These are phyloP conservation scores for Mungos mungo DNA, from an alignment of 2,113 vertebrate genomes.

Conservation along the genomic window DNA sequence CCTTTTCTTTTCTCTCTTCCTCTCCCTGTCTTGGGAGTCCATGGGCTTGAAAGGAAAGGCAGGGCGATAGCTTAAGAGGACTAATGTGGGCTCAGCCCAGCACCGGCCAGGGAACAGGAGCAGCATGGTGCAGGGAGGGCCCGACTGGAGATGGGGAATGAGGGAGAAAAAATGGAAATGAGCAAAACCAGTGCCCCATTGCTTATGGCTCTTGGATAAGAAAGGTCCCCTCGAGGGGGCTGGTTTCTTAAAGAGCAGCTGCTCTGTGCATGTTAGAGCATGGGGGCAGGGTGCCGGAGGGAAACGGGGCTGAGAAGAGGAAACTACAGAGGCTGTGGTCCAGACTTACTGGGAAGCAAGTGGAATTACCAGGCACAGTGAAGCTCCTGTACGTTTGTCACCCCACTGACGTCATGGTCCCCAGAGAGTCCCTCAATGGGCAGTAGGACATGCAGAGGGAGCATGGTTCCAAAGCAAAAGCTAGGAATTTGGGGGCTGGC, in stretches of 20 bases:
- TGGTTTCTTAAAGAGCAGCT: background rate
- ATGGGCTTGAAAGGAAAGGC: constrained; percentile 19
- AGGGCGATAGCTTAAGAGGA: background rate
- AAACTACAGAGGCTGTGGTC: background rate
- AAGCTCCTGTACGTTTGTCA: background rate
- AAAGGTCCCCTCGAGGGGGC: background rate
- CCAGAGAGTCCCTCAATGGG: background rate
- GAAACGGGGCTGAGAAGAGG: background rate
- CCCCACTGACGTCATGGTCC: fast-evolving
- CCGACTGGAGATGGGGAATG: fast-evolving
- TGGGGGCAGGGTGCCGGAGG: background rate
- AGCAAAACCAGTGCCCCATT: background rate
- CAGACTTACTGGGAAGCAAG: background rate
- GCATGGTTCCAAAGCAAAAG: background rate
- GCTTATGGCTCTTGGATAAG: background rate
- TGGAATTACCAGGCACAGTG: background rate
- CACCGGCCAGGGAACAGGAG: background rate
- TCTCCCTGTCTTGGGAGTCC: constrained; percentile 1
- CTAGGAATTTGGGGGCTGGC: background rate
- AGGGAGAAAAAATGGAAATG: background rate
- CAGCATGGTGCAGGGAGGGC: background rate
- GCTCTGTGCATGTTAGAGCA: fast-evolving
- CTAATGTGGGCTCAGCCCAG: background rate
- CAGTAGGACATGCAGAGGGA: background rate
- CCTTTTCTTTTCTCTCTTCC: constrained; percentile 20